A percentile compares a stretch with the other conserved stretches of the same genome.
Evolutionary conservation across 2,113 vertebrate genomes (phyloP).

Genomic region (Zootoca vivipara): DNA sequence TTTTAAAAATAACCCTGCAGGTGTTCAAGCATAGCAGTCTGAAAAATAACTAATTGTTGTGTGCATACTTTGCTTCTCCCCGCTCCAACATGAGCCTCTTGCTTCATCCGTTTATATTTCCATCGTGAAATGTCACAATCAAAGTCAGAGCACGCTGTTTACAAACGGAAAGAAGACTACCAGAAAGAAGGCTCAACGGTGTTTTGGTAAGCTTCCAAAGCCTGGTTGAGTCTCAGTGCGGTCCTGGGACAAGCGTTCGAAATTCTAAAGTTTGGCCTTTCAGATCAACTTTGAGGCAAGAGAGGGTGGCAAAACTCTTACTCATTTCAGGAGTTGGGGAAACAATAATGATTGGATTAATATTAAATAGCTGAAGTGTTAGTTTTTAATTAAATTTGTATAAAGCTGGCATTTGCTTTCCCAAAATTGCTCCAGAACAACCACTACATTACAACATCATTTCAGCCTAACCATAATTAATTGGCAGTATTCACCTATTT

Average conservation of each 20-base stretch:
- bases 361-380: too few species aligned
- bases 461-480: not conserved
- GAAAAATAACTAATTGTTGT: slow-evolving; percentile 19
- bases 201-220: not conserved
- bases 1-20: slow-evolving; percentile 46
- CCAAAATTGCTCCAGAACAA: not conserved
- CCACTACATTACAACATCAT: not conserved
- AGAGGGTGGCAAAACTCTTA: not conserved
- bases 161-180: not conserved
- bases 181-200: not conserved
- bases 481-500: not conserved
- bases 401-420: not conserved
- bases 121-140: not conserved
- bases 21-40: slow-evolving; percentile 42
- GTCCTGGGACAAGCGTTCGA: not conserved
- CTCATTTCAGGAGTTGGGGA: not conserved
- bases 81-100: not conserved
- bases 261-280: not conserved
- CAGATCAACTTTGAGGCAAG: not conserved
- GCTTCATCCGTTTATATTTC: not conserved
- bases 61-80: not conserved
- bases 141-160: not conserved
- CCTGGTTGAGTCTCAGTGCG: not conserved
- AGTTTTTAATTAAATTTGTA: too few species aligned
- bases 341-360: too few species aligned